phyloP scores from a whole-genome alignment of 2,888 invertebrate genomes.

The Cyclophora albipunctata region DNA sequence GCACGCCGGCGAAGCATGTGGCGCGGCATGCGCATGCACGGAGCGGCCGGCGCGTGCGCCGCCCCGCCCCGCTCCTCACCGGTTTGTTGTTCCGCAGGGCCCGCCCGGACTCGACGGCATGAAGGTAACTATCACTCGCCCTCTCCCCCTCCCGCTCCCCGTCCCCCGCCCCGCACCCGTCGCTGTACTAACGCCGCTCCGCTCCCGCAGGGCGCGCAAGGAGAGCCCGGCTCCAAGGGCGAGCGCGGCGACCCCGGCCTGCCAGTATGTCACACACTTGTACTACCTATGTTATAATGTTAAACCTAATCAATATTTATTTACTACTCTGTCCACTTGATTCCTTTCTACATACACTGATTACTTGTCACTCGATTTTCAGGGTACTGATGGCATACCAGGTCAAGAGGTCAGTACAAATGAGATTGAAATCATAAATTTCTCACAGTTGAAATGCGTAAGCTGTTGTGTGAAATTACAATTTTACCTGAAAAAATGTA shows the following conservation, averaged over 20 bases:
- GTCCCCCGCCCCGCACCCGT: slow-evolving; percentile 5
- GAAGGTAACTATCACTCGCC: slow-evolving; percentile 82
- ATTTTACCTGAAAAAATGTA: too few relatives aligned
- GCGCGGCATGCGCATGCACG: neutral
- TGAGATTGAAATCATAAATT: neutral
- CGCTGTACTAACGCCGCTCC: slow-evolving; percentile 39
- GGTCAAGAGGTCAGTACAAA: slow-evolving; percentile 85
- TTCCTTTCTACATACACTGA: neutral
- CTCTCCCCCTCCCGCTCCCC: neutral
- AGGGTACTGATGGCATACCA: slow-evolving; percentile 96
- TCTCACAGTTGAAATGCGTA: too few relatives aligned
- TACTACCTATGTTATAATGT: neutral
- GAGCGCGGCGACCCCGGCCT: slow-evolving; percentile 95
- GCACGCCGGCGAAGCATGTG: neutral
- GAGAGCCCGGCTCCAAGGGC: slow-evolving; percentile 93
- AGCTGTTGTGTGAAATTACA: too few relatives aligned
- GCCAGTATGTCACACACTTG: slow-evolving; percentile 80
- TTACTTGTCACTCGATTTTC: slow-evolving; percentile 45
- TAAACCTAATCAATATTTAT: too few relatives aligned
- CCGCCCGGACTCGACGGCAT: slow-evolving; percentile 95
- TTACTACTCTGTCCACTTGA: neutral
- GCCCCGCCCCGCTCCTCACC: slow-evolving; percentile 22
- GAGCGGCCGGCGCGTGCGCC: slow-evolving; percentile 63
- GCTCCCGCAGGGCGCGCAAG: slow-evolving; percentile 91
- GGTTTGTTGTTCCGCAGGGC: slow-evolving; percentile 82